Base-by-base conservation (phyloP, 2,797 vertebrate genomes). In the Thaleichthys pacificus region DNA sequence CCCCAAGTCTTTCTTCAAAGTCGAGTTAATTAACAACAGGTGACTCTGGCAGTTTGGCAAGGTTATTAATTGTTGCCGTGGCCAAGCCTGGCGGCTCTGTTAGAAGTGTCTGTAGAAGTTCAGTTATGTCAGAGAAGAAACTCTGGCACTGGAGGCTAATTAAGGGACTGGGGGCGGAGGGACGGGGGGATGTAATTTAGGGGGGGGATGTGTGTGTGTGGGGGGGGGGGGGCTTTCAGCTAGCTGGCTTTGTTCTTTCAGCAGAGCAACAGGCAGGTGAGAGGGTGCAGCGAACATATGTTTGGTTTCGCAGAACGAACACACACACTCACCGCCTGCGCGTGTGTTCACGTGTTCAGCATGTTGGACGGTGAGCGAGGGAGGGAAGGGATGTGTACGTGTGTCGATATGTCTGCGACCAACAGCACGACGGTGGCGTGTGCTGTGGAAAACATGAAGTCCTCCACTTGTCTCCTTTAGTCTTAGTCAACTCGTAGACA, bases 1-100 rank as follows among this genome's bases (percentile, higher is more conserved):
- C 6, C n/a, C 38, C 8, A 21, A 47, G 32, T 26, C 42, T 56
- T 51, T 19, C 47, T 67, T 19, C 15, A 54, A 54, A 68, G 22
- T 56, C 32, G 12, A 66, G 63, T 24, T n/a, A 54, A 68, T 68
- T 54, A 68, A 56, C 11, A 19, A 24, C n/a, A 12, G 19, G 63
- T 68, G 66, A 68, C 66, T 51, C 66, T 2, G 66, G 22, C 24
- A 3, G 22, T n/a, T 26, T 51, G 66, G 47, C 47, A 62, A 15
- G 61, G 5, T 30, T 9, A 62, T 62, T 62, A 8, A 30, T 24
- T 30, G 11, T 24, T 17, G 9, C n/a, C 4, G 56, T 58, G 56
- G 21, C 56, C 8, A 9, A 1, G 22, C 15, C 17, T 51, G 42
- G 15, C 47, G 2, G 63, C 21, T 22, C 19, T 11, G 35, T 22